Conservation (phyloP, 2,888 invertebrate genomes). For the Autographa pulchrina region DNA sequence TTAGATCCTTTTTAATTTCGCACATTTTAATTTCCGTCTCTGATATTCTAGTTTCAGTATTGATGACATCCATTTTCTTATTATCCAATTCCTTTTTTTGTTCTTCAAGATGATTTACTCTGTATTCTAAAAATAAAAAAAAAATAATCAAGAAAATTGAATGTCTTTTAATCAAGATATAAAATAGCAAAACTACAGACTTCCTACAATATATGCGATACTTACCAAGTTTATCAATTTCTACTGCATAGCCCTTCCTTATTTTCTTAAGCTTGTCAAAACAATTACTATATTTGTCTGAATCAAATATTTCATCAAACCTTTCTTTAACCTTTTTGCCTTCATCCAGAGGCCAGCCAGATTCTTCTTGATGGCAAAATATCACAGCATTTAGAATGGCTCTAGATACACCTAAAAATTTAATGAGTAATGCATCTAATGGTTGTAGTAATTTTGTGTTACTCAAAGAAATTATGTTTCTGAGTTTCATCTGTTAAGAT, state of each 20-base stretch:
- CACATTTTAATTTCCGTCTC: slow-evolving; percentile 90
- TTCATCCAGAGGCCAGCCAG: slow-evolving; percentile 98
- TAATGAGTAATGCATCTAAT: not conserved
- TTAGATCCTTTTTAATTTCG: slow-evolving; percentile 88
- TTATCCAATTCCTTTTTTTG: slow-evolving; percentile 90
- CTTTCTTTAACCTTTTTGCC: slow-evolving; percentile 97
- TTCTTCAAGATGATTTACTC: slow-evolving; percentile 86
- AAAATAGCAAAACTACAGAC: not conserved
- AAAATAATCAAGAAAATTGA: not conserved
- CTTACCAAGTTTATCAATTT: slow-evolving; percentile 88
- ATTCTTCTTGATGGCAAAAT: slow-evolving; percentile 99
- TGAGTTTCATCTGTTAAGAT: too few relatives aligned
- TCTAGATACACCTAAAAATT: slow-evolving; percentile 94
- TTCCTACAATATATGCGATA: not conserved
- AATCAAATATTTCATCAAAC: slow-evolving; percentile 99
- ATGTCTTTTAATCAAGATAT: not conserved
- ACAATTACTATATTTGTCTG: slow-evolving; percentile 97
- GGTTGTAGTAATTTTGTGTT: not conserved
- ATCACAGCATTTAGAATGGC: slow-evolving; percentile 98
- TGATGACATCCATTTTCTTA: slow-evolving; percentile 88
- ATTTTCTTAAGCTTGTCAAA: slow-evolving; percentile 93
- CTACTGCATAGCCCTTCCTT: slow-evolving; percentile 89
- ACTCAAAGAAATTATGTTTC: not conserved
- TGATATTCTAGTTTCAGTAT: slow-evolving; percentile 90
- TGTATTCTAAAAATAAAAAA: slow-evolving; percentile 76